phyloP scores from a whole-genome alignment of 2,113 vertebrate species.

The Callionymus lyra region DNA sequence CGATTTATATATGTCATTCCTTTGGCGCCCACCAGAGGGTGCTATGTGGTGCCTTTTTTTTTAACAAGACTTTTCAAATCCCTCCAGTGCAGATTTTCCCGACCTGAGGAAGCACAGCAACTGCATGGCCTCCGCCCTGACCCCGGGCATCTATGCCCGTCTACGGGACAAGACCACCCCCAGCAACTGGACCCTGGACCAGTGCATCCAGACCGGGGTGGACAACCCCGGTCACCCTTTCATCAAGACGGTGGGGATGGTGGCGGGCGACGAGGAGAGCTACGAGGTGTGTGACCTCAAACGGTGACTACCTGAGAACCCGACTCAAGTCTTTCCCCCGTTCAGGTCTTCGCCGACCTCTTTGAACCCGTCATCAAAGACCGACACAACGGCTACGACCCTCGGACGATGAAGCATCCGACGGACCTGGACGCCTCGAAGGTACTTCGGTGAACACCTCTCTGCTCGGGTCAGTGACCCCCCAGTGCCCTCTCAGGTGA shows the following conservation, averaged over 20 bases:
- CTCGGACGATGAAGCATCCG: slow-evolving; percentile 79
- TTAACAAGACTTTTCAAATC: not conserved
- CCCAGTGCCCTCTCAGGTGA: slow-evolving; percentile 64
- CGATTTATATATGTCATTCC: too few relatives aligned
- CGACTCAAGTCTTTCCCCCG: not conserved
- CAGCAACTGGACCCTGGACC: slow-evolving; percentile 82
- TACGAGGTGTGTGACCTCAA: slow-evolving; percentile 73
- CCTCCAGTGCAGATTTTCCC: slow-evolving; percentile 77
- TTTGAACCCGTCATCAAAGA: slow-evolving; percentile 88
- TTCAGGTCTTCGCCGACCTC: slow-evolving; percentile 85
- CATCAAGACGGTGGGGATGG: slow-evolving; percentile 92
- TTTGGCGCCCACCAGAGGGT: too few relatives aligned
- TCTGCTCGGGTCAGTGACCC: too few relatives aligned
- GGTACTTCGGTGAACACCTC: slow-evolving; percentile 54
- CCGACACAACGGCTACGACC: slow-evolving; percentile 91
- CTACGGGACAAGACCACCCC: slow-evolving; percentile 82
- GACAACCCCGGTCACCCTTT: slow-evolving; percentile 94
- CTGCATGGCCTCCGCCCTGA: slow-evolving; percentile 84
- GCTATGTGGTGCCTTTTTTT: too few relatives aligned
- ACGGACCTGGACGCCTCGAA: slow-evolving; percentile 88
- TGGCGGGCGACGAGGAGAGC: slow-evolving; percentile 88
- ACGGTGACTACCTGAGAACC: too few relatives aligned
- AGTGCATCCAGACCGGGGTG: slow-evolving; percentile 91
- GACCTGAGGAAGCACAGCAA: slow-evolving; percentile 94
- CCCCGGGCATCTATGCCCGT: slow-evolving; percentile 76